Evolutionary conservation across 2,113 vertebrate species (phyloP), one percentile per base, ranked within the genome.

Genomic region (Chaenocephalus aceratus): DNA sequence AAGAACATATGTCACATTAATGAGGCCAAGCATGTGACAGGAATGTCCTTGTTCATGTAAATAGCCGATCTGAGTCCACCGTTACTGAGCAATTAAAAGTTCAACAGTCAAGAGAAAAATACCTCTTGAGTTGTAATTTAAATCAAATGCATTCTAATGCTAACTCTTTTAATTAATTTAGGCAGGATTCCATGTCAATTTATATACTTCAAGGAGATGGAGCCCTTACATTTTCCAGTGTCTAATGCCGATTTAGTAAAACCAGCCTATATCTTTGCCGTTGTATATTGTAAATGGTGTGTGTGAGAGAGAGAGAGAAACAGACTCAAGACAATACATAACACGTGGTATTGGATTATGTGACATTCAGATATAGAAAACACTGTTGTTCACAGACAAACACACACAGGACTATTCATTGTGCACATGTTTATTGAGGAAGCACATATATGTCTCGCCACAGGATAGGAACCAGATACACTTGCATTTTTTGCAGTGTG

Each of bases 1-100:
- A 41, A 52, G 53, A 67, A 80, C 63, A 82, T 45, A 46, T 79
- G 79, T 84, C 44, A 66, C 56, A 77, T 76, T 73, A 46, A 23
- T 36, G 9, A 36, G 21, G 18, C 68, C 23, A 56, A 63, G 57
- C 21, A 44, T 75, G 51, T 82, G 71, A 79, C 72, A 75, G 26
- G 30, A 81, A 85, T 71, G 70, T 82, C 14, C 41, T 77, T 26
- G 48, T 61, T 21, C 12, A 49, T 23, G 61, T 66, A 74, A 83
- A 85, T 69, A 84, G 14, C 64, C 48, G 18, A 58, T 45, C 23
- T 72, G 59, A 59, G 49, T 54, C 44, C 6, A 68, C 34, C 3
- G 15, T 67, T 68, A 12, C 11, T 63, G 15, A 70, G 34, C 49
- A 67, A 59, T 59, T 18, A 21, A n/a, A 58, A 41, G 34, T 10